Percentiles rank a stretch among this genome's conserved stretches.
Conservation (phyloP, 92 coral and sea anemone genomes). For the Palythoa grandis region DNA sequence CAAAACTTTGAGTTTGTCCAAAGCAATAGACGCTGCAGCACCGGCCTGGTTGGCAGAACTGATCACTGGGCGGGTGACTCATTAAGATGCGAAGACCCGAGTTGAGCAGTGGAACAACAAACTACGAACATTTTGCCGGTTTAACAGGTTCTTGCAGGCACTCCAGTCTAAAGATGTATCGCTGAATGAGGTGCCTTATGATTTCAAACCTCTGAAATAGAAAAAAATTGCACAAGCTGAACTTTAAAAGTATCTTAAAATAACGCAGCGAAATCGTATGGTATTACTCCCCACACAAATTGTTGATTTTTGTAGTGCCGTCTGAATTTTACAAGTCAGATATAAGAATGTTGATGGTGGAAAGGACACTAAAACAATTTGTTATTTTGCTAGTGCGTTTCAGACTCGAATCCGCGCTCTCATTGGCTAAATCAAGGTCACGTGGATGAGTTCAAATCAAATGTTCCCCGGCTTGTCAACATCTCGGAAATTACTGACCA, state of each 20-base stretch:
- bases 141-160: neutral
- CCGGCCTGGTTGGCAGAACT: neutral
- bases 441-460: no score
- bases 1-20: neutral
- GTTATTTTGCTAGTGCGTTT: no score
- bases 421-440: no score
- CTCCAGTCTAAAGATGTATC: neutral
- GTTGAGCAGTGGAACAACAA: neutral
- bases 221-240: neutral
- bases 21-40: neutral
- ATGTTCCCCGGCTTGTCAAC: no score
- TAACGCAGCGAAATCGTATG: neutral
- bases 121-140: neutral
- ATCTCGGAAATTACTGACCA: no score
- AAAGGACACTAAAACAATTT: no score
- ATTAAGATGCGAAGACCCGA: neutral
- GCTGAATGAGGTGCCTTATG: constrained; percentile 18
- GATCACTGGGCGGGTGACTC: neutral
- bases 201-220: constrained; percentile 15
- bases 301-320: no score
- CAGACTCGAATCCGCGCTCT: no score
- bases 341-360: no score
- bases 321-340: no score
- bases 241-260: neutral
- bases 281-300: no score